These are phyloP conservation scores for Lithophane socia DNA, from an alignment of 2,888 invertebrate genomes.

Conservation along the genomic window DNA sequence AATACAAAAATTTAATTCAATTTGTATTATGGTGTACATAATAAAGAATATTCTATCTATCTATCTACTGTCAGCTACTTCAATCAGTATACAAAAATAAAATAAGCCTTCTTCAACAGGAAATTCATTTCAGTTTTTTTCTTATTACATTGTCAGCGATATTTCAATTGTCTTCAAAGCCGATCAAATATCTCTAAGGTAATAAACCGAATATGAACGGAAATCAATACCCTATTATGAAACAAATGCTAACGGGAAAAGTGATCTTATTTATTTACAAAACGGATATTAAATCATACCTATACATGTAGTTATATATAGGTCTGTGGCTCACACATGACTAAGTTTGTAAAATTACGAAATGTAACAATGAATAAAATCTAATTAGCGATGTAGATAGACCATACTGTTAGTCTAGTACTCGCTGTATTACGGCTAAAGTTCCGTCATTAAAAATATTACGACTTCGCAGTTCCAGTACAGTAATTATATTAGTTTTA, in stretches of 20 bases:
- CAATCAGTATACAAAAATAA: neutral
- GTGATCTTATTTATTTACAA: constrained; percentile 45
- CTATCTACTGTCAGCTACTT: neutral
- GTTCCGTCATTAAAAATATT: constrained; percentile 81
- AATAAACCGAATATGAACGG: constrained; percentile 37
- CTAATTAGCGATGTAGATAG: constrained; percentile 59
- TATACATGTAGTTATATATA: neutral
- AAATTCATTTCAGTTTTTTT: constrained; percentile 33
- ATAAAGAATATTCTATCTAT: too few species aligned
- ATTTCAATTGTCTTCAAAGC: constrained; percentile 43
- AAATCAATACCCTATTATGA: constrained; percentile 38
- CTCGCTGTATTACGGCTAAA: constrained; percentile 69
- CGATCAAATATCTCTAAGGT: constrained; percentile 46
- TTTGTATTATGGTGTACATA: too few species aligned
- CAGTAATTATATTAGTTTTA: constrained; percentile 81
- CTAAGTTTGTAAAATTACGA: constrained; percentile 20
- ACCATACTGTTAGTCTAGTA: constrained; percentile 55
- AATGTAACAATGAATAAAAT: constrained; percentile 58
- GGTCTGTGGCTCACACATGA: neutral
- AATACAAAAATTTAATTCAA: too few species aligned
- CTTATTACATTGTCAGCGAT: constrained; percentile 34
- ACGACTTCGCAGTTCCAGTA: constrained; percentile 71
- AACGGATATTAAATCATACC: constrained; percentile 40
- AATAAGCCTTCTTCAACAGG: constrained; percentile 4
- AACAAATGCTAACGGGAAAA: constrained; percentile 21